A percentile compares a stretch with the other conserved stretches of the same genome.
phyloP scores from a whole-genome alignment of 2,888 invertebrate species.

The Parnassius orleans region DNA sequence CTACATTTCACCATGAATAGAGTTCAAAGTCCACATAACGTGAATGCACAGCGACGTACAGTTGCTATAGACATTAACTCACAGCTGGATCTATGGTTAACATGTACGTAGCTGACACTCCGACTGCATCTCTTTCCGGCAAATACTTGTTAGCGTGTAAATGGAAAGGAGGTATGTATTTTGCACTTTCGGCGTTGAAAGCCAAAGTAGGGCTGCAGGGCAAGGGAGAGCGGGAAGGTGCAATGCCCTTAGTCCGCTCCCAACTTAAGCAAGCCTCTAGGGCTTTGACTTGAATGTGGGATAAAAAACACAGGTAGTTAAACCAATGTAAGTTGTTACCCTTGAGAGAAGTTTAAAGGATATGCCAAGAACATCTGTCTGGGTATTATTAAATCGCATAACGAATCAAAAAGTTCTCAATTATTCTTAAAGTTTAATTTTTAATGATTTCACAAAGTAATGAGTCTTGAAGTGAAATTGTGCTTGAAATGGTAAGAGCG shows the following conservation, averaged over 20 bases:
- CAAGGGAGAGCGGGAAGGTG: slow-evolving; percentile 77
- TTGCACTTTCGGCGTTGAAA: slow-evolving; percentile 59
- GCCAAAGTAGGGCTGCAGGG: slow-evolving; percentile 78
- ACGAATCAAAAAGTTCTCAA: neutral
- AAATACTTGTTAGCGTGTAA: slow-evolving; percentile 49
- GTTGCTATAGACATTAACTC: slow-evolving; percentile 54
- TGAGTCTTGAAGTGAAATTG: slow-evolving; percentile 4
- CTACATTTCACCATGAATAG: slow-evolving; percentile 66
- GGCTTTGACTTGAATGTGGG: slow-evolving; percentile 68
- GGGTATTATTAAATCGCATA: neutral
- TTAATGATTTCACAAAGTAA: neutral
- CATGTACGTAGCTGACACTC: slow-evolving; percentile 56
- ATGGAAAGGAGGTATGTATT: slow-evolving; percentile 60
- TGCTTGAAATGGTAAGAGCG: slow-evolving; percentile 2
- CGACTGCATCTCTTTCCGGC: slow-evolving; percentile 72
- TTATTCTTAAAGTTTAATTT: neutral
- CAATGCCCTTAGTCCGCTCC: slow-evolving; percentile 73
- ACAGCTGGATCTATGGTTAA: slow-evolving; percentile 66
- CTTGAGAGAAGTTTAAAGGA: slow-evolving; percentile 72
- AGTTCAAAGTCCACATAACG: slow-evolving; percentile 76
- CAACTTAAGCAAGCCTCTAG: slow-evolving; percentile 66
- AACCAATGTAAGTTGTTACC: slow-evolving; percentile 70
- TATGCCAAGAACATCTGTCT: slow-evolving; percentile 37
- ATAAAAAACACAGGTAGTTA: slow-evolving; percentile 77
- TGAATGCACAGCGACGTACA: slow-evolving; percentile 54